Evolutionary conservation across 2,113 vertebrate genomes (phyloP), one percentile per base, ranked within the genome.

Genomic region (Onychostruthus taczanowskii): DNA sequence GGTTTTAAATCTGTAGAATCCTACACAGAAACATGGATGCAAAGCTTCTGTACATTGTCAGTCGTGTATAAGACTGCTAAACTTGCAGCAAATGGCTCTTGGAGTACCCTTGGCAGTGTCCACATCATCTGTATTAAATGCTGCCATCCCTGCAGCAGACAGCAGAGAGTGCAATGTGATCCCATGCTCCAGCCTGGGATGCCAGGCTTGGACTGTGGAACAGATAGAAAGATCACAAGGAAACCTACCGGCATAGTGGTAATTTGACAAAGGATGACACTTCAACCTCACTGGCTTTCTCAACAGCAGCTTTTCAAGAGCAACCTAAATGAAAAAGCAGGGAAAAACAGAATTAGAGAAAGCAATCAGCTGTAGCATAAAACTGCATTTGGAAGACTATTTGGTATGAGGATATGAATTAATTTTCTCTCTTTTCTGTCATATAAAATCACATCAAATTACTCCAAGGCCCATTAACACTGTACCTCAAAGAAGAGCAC

Each of bases 191-290:
- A 59, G 72, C 31, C 27, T 27, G 49, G 58, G 55, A 76, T 30
- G 37, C 16, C 46, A 55, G 50, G 44, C 61, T 56, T 52, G 41
- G 56, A 26, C 59, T 52, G 13, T 17, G 31, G 9, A 78, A 46
- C 15, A 73, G 68, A 50, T 0, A 69, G 11, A 41, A 66, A 63
- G 77, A 41, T n/a, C 6, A 6, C 75, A 59, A 30, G 76, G 91
- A 80, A 75, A 97, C 97, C 82, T 97, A 99, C 98, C 98, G 1
- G 98, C 98, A 58, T 99, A 99, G 97, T 99, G 98, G 95, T 99
- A 99, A 96, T 98, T 98, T 94, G 98, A 97, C 94, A 99, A 95
- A 91, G 97, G 98, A 90, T 98, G 98, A 84, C 96, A 98, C 95
- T 98, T 98, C 94, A 97, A 96, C 96, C 98, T 98, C 94, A 96